Percentiles rank a stretch among this genome's conserved stretches.
phyloP scores from a whole-genome alignment of 35 echinoderm and acorn worm species.

The Strongylocentrotus purpuratus region DNA sequence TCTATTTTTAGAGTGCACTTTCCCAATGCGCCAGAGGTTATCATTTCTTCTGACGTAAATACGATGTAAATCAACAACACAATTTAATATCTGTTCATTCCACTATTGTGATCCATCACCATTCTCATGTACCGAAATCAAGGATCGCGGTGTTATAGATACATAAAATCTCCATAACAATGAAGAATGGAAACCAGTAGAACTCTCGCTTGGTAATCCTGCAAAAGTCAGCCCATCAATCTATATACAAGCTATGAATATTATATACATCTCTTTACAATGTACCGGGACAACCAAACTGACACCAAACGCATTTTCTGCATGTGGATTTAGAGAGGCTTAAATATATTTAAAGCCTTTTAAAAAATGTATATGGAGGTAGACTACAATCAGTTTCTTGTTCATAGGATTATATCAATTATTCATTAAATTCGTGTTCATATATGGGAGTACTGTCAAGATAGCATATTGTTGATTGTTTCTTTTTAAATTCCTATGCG shows the following conservation, averaged over 20 bases:
- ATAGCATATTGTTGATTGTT: no score
- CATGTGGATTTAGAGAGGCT: no score
- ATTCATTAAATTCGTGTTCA: no score
- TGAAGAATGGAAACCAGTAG: not conserved
- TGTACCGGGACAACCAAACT: not conserved
- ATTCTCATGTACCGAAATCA: not conserved
- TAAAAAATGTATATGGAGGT: no score
- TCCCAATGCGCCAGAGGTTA: not conserved
- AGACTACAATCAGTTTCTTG: no score
- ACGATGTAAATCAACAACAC: not conserved
- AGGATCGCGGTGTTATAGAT: not conserved
- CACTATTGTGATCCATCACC: not conserved
- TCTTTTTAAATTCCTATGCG: no score
- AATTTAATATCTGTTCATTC: not conserved
- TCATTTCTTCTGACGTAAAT: not conserved
- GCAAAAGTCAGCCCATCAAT: not conserved
- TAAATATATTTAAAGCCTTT: no score
- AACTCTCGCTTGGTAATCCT: not conserved
- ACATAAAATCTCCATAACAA: conserved; percentile 19
- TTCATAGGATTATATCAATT: no score
- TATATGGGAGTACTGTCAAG: no score
- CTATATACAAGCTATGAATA: not conserved
- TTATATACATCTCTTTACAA: not conserved
- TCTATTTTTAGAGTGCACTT: no score
- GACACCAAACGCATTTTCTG: no score